A percentile compares a stretch with the other conserved stretches of the same genome.
These are phyloP conservation scores for Rutpela maculata DNA, from an alignment of 2,888 invertebrate genomes.

Conservation along the genomic window DNA sequence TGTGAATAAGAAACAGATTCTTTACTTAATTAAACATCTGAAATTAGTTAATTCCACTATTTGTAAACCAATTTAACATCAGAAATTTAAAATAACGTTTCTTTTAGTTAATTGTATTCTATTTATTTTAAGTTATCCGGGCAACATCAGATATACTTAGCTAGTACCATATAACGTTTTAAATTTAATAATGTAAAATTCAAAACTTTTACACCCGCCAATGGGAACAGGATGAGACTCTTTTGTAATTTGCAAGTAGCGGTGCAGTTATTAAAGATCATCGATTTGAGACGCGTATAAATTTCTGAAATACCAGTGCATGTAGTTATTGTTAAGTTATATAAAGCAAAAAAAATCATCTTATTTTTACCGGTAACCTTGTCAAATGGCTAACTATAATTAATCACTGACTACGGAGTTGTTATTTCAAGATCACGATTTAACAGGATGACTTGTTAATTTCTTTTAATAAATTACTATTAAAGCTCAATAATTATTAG, in stretches of 20 bases:
- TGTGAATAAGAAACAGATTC: too few relatives aligned
- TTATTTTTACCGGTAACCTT: conserved; percentile 40
- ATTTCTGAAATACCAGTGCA: conserved; percentile 2
- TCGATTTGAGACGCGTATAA: conserved; percentile 18
- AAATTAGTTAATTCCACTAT: too few relatives aligned
- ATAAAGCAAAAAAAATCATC: background rate
- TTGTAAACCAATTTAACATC: too few relatives aligned
- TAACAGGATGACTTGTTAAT: conserved; percentile 54
- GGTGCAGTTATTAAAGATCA: conserved; percentile 6
- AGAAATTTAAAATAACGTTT: too few relatives aligned
- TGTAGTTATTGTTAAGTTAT: conserved; percentile 21
- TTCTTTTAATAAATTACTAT: conserved; percentile 59
- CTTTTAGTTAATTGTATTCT: too few relatives aligned
- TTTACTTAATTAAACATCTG: too few relatives aligned
- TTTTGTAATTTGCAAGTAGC: background rate
- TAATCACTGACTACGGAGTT: conserved; percentile 57
- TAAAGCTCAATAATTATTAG: conserved; percentile 62
- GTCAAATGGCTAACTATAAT: conserved; percentile 56
- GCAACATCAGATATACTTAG: too few relatives aligned
- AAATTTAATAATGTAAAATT: background rate
- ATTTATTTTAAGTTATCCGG: too few relatives aligned
- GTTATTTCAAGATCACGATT: conserved; percentile 59
- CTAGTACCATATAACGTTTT: too few relatives aligned
- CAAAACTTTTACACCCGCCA: background rate
- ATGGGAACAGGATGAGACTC: background rate